Evolutionary conservation across 2,113 vertebrate genomes (phyloP), one percentile per base, ranked within the genome.

Genomic region (Eleginops maclovinus): DNA sequence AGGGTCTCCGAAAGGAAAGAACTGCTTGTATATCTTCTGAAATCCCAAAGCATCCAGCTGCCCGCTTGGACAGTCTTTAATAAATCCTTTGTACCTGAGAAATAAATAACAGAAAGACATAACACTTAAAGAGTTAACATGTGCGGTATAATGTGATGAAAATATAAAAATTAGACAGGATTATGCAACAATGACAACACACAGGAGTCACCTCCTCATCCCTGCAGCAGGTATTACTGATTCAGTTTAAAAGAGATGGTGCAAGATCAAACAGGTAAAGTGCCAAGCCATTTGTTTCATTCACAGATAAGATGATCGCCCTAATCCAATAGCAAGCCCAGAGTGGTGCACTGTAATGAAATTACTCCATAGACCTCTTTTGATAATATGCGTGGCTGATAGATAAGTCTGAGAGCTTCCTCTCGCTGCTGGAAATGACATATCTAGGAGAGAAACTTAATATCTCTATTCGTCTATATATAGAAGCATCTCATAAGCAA

Each of bases 11-110:
- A 98, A 99, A 0, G 97, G 97, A 90, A 99, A 99, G 92, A 99
- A 99, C 77, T 99, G 98, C 86, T 98, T 99, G 24, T 99, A 98
- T 87, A 99, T 99, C 94, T 99, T 99, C 93, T 99, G 98, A 88
- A 99, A 99, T 82, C 97, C 97, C 0, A 96, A 95, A 0, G 97
- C 96, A 0, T 99, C 97, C 22, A 99, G 94, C 93, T 99, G 98
- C 65, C 97, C 97, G 0, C 96, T 99, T 43, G 97, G 97, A 72
- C 97, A 99, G 75, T 99, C 97, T 89, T 98, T 99, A 82, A 99
- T 98, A 85, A 99, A 98, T 87, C 98, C 97, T 90, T 99, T 98
- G 87, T 99, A 99, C 97, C 97, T 99, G 76, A 26, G 72, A 85
- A 50, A 83, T 4, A 64, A 40, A 85, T 15, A 2, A 66, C 28